A percentile compares a stretch with the other conserved stretches of the same genome.
Conservation (phyloP, 2,797 vertebrate genomes). For the Typhlichthys eigenmanni region DNA sequence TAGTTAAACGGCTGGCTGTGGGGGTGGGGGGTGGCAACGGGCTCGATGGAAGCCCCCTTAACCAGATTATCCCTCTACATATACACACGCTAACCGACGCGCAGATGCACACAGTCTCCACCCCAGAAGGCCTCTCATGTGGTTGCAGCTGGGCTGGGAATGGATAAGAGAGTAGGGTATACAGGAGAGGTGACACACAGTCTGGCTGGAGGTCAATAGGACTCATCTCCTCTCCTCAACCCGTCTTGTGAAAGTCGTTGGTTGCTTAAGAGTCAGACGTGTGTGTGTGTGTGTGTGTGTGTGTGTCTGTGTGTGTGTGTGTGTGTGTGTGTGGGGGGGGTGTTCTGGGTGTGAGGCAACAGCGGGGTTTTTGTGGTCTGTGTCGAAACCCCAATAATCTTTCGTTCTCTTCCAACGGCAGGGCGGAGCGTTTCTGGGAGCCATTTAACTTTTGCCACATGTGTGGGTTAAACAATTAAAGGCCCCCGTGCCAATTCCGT, state of each 20-base stretch:
- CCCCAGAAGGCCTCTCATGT: conserved; percentile 67
- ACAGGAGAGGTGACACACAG: conserved; percentile 50
- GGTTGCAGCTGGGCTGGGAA: conserved; percentile 43
- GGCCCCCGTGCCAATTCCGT: conserved; percentile 41
- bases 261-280: conserved; percentile 16
- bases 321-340: conserved; percentile 29
- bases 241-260: conserved; percentile 29
- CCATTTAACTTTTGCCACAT: conserved; percentile 62
- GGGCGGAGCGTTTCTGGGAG: conserved; percentile 55
- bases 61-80: conserved; percentile 34
- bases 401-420: conserved; percentile 37
- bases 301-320: conserved; percentile 16
- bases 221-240: conserved; percentile 29
- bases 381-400: conserved; percentile 40
- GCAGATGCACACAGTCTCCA: conserved; percentile 24
- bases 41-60: conserved; percentile 48
- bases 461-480: conserved; percentile 53
- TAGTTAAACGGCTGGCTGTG: conserved; percentile 55
- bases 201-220: conserved; percentile 11
- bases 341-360: conserved; percentile 34
- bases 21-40: conserved; percentile 26
- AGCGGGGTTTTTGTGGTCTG: conserved; percentile 49
- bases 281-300: conserved; percentile 30
- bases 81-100: conserved; percentile 32
- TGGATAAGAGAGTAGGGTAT: conserved; percentile 9